phyloP scores from a whole-genome alignment of 1,140 invertebrate species.

The Ceratoteleas bidentatus region DNA sequence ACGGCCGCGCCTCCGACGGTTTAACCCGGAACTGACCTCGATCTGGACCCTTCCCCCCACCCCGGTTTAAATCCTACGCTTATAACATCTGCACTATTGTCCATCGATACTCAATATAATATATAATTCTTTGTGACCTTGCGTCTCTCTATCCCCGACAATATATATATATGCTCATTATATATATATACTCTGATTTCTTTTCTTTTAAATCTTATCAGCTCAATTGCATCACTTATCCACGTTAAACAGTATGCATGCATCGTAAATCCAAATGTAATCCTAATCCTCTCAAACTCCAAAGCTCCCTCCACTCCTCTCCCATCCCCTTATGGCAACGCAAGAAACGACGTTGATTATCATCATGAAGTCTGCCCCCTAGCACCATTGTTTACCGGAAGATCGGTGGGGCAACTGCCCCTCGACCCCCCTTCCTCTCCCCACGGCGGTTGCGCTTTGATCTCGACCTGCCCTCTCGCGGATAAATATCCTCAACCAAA shows the following conservation, averaged over 20 bases:
- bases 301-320: too few relatives aligned
- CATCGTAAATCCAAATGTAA: constrained; percentile 40
- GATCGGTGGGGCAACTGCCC: constrained; percentile 1
- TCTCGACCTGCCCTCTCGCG: too few relatives aligned
- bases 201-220: constrained; percentile 7
- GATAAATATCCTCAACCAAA: too few relatives aligned
- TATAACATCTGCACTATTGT: constrained; percentile 74
- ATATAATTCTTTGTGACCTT: constrained; percentile 69
- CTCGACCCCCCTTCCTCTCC: too few relatives aligned
- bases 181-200: constrained; percentile 22
- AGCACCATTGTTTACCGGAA: constrained; percentile 55
- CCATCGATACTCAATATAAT: constrained; percentile 71
- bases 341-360: constrained; percentile 40
- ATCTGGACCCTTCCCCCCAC: constrained; percentile 12
- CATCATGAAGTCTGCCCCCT: constrained; percentile 26
- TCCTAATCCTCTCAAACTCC: constrained; percentile 7
- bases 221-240: constrained; percentile 11
- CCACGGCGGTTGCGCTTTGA: too few relatives aligned
- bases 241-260: constrained; percentile 14
- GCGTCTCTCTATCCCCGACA: constrained; percentile 17
- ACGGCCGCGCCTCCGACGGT: constrained; percentile 28
- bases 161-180: constrained; percentile 36
- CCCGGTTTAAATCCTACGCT: constrained; percentile 49
- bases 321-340: constrained; percentile 58
- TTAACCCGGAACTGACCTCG: constrained; percentile 19